Percentiles rank a stretch among this genome's conserved stretches.
phyloP scores from a whole-genome alignment of 2,888 invertebrate genomes.

The Gymnosoma rotundatum region DNA sequence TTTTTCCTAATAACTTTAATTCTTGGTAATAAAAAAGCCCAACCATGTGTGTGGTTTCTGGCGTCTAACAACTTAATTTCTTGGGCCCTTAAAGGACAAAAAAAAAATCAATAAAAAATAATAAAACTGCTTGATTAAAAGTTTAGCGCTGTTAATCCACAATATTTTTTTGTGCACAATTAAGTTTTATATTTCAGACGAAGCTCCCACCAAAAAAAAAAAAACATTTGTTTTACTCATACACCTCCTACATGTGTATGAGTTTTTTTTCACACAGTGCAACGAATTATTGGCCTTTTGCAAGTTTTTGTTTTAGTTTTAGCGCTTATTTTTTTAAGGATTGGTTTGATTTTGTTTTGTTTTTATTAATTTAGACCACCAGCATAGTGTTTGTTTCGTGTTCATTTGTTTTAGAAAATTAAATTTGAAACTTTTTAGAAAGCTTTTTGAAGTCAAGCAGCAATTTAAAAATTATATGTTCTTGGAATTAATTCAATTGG shows the following conservation, averaged over 20 bases:
- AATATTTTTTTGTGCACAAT: neutral
- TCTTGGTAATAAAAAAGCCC: neutral
- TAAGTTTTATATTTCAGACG: slow-evolving; percentile 22
- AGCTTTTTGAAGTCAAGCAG: neutral
- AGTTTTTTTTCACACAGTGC: slow-evolving; percentile 5
- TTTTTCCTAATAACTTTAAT: slow-evolving; percentile 21
- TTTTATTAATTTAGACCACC: slow-evolving; percentile 52
- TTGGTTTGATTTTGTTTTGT: slow-evolving; percentile 18
- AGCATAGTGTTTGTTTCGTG: slow-evolving; percentile 16
- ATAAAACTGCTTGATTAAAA: neutral
- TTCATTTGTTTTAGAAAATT: slow-evolving; percentile 16
- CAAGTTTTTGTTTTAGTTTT: slow-evolving; percentile 11
- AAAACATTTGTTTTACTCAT: slow-evolving; percentile 1
- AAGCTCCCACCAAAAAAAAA: slow-evolving; percentile 13
- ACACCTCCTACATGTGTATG: neutral
- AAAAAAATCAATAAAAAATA: neutral
- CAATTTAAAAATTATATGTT: neutral
- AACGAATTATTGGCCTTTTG: slow-evolving; percentile 42
- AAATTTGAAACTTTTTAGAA: slow-evolving; percentile 37
- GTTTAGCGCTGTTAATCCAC: neutral
- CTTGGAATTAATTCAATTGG: neutral
- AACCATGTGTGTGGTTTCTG: slow-evolving; percentile 41
- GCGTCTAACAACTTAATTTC: slow-evolving; percentile 47
- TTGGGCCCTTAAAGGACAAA: slow-evolving; percentile 9
- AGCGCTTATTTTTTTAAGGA: too few relatives aligned